Evolutionary conservation across 1,140 invertebrate genomes (phyloP).

Genomic region (Drosophila orena): DNA sequence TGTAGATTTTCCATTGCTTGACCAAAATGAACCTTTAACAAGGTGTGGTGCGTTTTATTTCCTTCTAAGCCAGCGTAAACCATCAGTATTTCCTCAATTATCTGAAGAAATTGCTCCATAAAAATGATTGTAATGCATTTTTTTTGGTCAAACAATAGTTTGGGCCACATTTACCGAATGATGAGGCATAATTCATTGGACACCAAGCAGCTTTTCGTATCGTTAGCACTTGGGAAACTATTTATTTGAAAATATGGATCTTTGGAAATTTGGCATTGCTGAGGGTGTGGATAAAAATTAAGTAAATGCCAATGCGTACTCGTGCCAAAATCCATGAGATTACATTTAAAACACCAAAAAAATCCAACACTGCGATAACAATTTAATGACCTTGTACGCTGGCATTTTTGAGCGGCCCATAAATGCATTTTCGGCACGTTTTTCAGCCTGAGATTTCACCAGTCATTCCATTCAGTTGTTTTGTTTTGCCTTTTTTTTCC

Average conservation of each 20-base stretch:
- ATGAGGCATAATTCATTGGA: conserved; percentile 27
- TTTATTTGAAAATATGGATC: conserved; percentile 15
- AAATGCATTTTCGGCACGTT: conserved; percentile 57
- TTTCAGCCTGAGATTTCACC: conserved; percentile 58
- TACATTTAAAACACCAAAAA: conserved; percentile 15
- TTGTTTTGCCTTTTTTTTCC: background rate
- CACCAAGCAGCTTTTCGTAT: background rate
- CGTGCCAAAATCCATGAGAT: conserved; percentile 20
- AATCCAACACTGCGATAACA: conserved; percentile 11
- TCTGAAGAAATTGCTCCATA: conserved; percentile 33
- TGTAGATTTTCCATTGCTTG: conserved; percentile 20
- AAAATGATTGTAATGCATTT: conserved; percentile 39
- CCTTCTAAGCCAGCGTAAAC: conserved; percentile 29
- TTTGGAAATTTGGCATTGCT: background rate
- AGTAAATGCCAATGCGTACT: background rate
- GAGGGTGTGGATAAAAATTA: background rate
- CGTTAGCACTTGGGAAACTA: conserved; percentile 3
- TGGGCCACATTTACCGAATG: conserved; percentile 4
- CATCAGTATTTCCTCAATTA: conserved; percentile 46
- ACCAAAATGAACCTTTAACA: conserved; percentile 24
- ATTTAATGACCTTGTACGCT: conserved; percentile 49
- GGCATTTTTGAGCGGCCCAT: conserved; percentile 35
- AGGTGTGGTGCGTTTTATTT: conserved; percentile 33
- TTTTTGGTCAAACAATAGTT: conserved; percentile 11
- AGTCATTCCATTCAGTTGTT: conserved; percentile 12